A percentile compares a stretch with the other conserved stretches of the same genome.
These are phyloP conservation scores for Erethizon dorsatum DNA, from an alignment of 2,797 vertebrate genomes.

Conservation along the genomic window DNA sequence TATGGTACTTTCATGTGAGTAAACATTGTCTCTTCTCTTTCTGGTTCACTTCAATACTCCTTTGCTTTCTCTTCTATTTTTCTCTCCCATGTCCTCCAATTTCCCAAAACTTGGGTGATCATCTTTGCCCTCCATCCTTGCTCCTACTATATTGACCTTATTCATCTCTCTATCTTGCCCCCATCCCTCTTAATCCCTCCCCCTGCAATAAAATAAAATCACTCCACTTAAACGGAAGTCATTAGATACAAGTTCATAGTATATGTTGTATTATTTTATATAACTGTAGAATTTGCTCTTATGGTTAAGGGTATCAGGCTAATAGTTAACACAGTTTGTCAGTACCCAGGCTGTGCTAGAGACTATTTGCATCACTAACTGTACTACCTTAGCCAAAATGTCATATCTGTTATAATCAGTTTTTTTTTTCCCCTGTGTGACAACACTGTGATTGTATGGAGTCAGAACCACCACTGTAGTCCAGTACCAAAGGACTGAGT, in stretches of 20 bases:
- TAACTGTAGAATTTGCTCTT: neutral
- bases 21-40: neutral
- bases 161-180: neutral
- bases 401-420: too few species aligned
- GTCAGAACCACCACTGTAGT: neutral
- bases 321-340: too few species aligned
- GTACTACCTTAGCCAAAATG: too few species aligned
- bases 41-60: neutral
- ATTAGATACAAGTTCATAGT: neutral
- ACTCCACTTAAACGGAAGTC: neutral
- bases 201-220: neutral
- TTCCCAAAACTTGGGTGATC: neutral
- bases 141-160: neutral
- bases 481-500: neutral
- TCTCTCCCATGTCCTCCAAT: too few species aligned
- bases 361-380: too few species aligned
- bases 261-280: neutral
- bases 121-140: neutral
- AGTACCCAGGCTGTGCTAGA: too few species aligned
- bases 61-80: neutral
- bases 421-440: neutral
- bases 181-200: neutral
- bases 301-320: too few species aligned
- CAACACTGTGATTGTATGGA: neutral
- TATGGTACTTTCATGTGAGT: neutral